Evolutionary conservation across 2,888 invertebrate genomes (phyloP).

Genomic region (Amiota minor): DNA sequence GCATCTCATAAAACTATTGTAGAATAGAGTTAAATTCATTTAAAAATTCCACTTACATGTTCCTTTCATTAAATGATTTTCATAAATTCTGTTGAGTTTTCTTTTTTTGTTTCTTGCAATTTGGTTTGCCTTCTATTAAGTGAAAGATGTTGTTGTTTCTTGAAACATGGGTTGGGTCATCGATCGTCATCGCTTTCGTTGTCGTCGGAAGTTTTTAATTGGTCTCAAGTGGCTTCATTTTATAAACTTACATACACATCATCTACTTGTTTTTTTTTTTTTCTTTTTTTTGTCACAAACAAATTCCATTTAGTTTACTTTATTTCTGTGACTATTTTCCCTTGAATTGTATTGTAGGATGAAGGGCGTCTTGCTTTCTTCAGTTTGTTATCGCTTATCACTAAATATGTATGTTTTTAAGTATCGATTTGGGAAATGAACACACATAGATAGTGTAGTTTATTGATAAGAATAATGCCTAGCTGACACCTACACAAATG

Average conservation of each 20-base stretch:
- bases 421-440: constrained; percentile 21
- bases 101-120: neutral
- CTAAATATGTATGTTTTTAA: constrained; percentile 14
- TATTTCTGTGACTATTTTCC: neutral
- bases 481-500: too few relatives aligned
- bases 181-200: neutral
- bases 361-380: neutral
- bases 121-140: constrained; percentile 9
- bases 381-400: neutral
- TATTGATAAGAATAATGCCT: too few relatives aligned
- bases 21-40: too few relatives aligned
- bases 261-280: neutral
- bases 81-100: too few relatives aligned
- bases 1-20: too few relatives aligned
- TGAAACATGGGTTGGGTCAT: constrained; percentile 15
- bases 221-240: constrained; percentile 23
- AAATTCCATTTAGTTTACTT: neutral
- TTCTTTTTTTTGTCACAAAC: neutral
- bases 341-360: neutral
- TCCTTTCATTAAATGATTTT: too few relatives aligned
- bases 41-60: too few relatives aligned
- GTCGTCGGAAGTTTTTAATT: constrained; percentile 28
- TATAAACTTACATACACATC: neutral
- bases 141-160: too few relatives aligned
- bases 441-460: neutral